Evolutionary conservation across 2,797 vertebrate species (phyloP), one percentile per base, ranked within the genome.

Genomic region (Peromyscus aztecus): DNA sequence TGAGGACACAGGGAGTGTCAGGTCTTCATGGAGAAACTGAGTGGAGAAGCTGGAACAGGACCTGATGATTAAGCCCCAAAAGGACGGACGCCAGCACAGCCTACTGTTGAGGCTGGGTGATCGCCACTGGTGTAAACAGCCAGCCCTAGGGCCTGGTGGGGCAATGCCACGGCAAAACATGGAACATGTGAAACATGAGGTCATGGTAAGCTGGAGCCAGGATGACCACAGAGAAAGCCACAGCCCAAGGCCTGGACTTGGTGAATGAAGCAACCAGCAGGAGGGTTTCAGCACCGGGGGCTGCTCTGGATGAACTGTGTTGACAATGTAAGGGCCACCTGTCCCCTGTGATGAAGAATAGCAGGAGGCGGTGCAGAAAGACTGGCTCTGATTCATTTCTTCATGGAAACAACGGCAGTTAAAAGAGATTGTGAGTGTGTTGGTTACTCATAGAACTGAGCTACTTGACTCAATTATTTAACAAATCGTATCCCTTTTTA

Each of bases 171-270:
- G 31, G 34, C 91, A 89, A 95, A 95, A 94, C 95, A 86, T 6
- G 37, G 82, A 91, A 59, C 55, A 71, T 75, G 3, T 21, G 78
- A 77, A 85, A 65, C 59, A 94, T 81, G 95, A 95, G 80, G 83
- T 96, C 93, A 94, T 49, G 75, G 57, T n/a, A 77, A 80, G 16
- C 7, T 2, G 24, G 55, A 73, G 89, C 90, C 88, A 94, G 87
- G 0, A 59, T 67, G 59, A 89, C 86, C 87, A 84, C 91, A 87
- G 80, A 89, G 83, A 82, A 82, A 76, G 93, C 40, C 67, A 21
- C 40, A 65, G 63, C 63, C 95, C 49, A 37, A 31, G 43, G 63
- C 23, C 29, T 13, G 57, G 89, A 29, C 43, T 86, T 65, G 89
- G 71, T 55, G 11, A 27, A 24, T 46, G 37, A 55, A 91, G 86